Conservation (phyloP, 2,888 invertebrate species). For the Agrotis segetum region DNA sequence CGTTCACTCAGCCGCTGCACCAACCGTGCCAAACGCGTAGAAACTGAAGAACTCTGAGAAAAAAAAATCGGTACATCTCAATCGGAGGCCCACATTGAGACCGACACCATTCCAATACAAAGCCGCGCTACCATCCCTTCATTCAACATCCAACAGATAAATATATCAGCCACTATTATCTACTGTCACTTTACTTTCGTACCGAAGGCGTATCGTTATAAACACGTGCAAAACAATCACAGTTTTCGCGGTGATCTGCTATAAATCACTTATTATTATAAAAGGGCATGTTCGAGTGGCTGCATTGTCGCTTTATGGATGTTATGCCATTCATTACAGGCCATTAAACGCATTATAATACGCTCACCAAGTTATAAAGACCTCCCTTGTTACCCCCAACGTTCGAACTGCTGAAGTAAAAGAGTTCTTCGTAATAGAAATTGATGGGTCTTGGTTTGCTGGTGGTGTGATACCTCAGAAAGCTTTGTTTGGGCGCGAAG, state of each 20-base stretch:
- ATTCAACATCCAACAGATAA: slow-evolving; percentile 71
- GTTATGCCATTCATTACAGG: slow-evolving; percentile 91
- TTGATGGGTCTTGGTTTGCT: slow-evolving; percentile 72
- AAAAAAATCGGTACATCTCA: slow-evolving; percentile 40
- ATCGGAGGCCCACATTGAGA: slow-evolving; percentile 49
- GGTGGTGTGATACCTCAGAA: slow-evolving; percentile 84
- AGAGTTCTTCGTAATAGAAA: slow-evolving; percentile 73
- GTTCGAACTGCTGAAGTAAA: slow-evolving; percentile 44
- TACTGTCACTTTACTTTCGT: slow-evolving; percentile 64
- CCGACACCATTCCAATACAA: slow-evolving; percentile 35
- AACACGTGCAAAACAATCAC: slow-evolving; percentile 88
- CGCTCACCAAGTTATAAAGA: slow-evolving; percentile 75
- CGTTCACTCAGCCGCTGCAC: too few relatives aligned
- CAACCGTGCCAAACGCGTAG: neutral
- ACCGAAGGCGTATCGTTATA: slow-evolving; percentile 76
- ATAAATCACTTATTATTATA: slow-evolving; percentile 90
- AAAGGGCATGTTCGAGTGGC: slow-evolving; percentile 88
- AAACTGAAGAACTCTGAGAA: neutral
- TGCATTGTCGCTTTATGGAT: slow-evolving; percentile 90
- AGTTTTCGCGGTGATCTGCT: slow-evolving; percentile 80
- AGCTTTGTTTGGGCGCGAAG: slow-evolving; percentile 88
- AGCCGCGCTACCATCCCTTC: slow-evolving; percentile 51
- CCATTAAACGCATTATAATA: slow-evolving; percentile 90
- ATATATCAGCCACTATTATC: slow-evolving; percentile 62
- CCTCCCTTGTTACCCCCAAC: slow-evolving; percentile 60